Percentiles rank a stretch among this genome's conserved stretches.
phyloP scores from a whole-genome alignment of 1,140 invertebrate genomes.

The Drosophila parvula region DNA sequence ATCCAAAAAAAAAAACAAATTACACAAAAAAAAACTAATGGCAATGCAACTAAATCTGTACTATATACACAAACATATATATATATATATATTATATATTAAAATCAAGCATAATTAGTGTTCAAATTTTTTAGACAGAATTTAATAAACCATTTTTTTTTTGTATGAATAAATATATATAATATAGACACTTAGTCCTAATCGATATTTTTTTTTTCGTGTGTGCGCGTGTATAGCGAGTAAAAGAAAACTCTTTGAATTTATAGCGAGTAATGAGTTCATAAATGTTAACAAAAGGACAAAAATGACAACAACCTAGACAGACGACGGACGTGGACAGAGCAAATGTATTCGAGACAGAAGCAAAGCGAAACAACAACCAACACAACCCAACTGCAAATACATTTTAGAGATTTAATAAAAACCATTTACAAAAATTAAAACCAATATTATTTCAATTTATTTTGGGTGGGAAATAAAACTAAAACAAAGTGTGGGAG shows the following conservation, averaged over 20 bases:
- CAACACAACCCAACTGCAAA: constrained; percentile 26
- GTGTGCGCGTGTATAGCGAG: constrained; percentile 62
- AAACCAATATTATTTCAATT: neutral
- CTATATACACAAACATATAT: constrained; percentile 45
- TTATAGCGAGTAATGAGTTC: constrained; percentile 77
- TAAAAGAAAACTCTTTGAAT: constrained; percentile 71
- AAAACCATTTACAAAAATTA: constrained; percentile 63
- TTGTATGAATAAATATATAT: constrained; percentile 54
- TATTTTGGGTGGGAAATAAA: neutral
- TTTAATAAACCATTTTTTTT: constrained; percentile 39
- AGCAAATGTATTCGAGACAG: constrained; percentile 45
- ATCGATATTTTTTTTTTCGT: constrained; percentile 39
- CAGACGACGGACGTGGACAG: constrained; percentile 2
- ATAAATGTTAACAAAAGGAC: constrained; percentile 61
- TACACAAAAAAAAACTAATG: constrained; percentile 28
- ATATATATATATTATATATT: constrained; percentile 30
- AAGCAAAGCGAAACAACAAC: constrained; percentile 47
- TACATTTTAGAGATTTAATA: constrained; percentile 64
- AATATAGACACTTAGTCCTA: constrained; percentile 58
- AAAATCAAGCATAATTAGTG: constrained; percentile 46
- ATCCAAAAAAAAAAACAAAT: constrained; percentile 9
- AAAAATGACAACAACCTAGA: constrained; percentile 7
- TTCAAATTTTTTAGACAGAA: constrained; percentile 63
- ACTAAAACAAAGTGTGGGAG: neutral
- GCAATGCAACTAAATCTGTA: constrained; percentile 56